A percentile compares a stretch with the other conserved stretches of the same genome.
Conservation (phyloP, 2,888 invertebrate species). For the Gryllus longicercus region DNA sequence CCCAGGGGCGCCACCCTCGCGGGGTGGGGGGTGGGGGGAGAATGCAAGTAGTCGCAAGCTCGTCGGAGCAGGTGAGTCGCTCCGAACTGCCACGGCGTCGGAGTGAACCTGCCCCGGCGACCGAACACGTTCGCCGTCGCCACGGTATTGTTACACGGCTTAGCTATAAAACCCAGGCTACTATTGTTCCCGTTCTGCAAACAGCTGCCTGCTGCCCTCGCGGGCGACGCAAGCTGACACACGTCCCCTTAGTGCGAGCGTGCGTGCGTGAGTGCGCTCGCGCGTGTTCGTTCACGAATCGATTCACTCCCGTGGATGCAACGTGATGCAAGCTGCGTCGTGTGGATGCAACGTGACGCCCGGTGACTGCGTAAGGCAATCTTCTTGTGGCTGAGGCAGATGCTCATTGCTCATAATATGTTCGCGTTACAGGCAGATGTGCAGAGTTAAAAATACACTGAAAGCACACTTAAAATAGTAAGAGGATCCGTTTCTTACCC, state of each 20-base stretch:
- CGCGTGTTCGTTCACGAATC: too few relatives aligned
- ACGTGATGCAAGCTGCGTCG: too few relatives aligned
- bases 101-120: neutral
- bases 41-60: neutral
- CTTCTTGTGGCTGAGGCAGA: too few relatives aligned
- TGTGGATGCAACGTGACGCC: too few relatives aligned
- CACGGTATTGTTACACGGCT: neutral
- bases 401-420: too few relatives aligned
- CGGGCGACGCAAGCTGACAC: constrained; percentile 6
- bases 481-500: too few relatives aligned
- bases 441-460: too few relatives aligned
- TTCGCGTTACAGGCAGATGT: too few relatives aligned
- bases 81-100: neutral
- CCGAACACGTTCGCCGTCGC: neutral
- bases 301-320: too few relatives aligned
- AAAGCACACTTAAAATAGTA: too few relatives aligned
- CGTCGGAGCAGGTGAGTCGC: neutral
- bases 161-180: neutral
- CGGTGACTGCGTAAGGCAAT: too few relatives aligned
- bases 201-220: neutral
- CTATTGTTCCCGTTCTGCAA: constrained; percentile 1
- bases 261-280: too few relatives aligned
- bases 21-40: neutral
- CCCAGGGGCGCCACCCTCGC: neutral
- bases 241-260: neutral